Base-by-base conservation (phyloP, 2,888 invertebrate species). In the Drosophila neutralis region DNA sequence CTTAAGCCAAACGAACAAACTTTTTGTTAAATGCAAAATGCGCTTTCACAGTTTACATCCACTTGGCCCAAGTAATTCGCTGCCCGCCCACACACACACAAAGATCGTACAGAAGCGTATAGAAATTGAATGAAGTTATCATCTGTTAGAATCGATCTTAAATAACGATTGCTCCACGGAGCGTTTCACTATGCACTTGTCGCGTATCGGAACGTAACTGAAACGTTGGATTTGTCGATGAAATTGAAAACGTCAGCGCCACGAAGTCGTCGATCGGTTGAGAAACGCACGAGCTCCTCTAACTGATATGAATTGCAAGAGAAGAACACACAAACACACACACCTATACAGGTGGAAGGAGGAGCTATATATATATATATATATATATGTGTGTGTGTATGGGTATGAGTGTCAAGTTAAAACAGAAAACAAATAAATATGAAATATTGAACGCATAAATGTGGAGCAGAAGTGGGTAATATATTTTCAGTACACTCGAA, bases 1-100 rank as follows among this genome's bases (percentile, higher is more conserved):
- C 93, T 93, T 93, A 92, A 93, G 93, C 93, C 93, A 93, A 93
- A 93, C 93, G 93, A 93, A 93, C 93, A 92, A 92, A 93, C 93
- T 93, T 90, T 83, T 89, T 92, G 90, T 82, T 89, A 56, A 38
- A 56, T 87, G 70, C 75, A 82, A 57, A n/a, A 84, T 76, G 69
- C 64, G 59, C 57, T 31, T 40, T 78, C 78, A 92, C 91, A 91
- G 93, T 92, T 93, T 93, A 83, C 82, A 92, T 93, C 91, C 93
- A 92, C 89, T 90, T 93, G 93, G 93, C 93, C 92, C 91, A 92
- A 93, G 93, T 89, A 91, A 93, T 92, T 92, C 89, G 92, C 92
- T 88, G 90, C 90, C 91, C 83, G 80, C 76, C 53, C 61, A 40
- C 10, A 13, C 13, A 36, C 15, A 45, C 15, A 36, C 2, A 49